Percentiles rank a stretch among this genome's conserved stretches.
These are phyloP conservation scores for Haliaeetus leucogaster DNA, from an alignment of 2,113 vertebrate species.

Conservation along the genomic window DNA sequence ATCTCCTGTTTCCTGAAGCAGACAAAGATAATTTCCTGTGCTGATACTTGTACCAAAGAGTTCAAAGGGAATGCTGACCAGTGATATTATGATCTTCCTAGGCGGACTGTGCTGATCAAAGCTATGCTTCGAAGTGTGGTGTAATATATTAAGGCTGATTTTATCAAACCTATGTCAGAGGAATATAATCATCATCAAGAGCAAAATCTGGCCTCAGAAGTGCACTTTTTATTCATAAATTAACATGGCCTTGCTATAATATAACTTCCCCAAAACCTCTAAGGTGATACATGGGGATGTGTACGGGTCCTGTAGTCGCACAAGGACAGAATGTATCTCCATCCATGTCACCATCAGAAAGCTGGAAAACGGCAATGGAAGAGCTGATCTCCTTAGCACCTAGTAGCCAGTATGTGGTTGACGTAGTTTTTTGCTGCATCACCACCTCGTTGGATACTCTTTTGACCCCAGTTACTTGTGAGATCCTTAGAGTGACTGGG, in stretches of 20 bases:
- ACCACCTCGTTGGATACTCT: neutral
- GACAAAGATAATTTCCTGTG: neutral
- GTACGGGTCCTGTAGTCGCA: neutral
- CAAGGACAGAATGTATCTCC: neutral
- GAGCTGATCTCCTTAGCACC: neutral
- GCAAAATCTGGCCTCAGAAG: neutral
- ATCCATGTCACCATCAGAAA: neutral
- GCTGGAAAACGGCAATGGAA: neutral
- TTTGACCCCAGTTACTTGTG: neutral
- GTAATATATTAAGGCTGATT: neutral
- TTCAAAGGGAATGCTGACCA: neutral
- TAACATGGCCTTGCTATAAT: neutral
- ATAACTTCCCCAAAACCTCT: neutral
- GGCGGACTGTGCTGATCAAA: neutral
- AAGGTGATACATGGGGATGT: neutral
- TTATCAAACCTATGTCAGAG: neutral
- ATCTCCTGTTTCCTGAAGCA: neutral
- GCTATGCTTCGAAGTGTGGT: neutral
- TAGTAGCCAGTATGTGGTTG: neutral
- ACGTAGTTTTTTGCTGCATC: neutral
- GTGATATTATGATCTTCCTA: neutral
- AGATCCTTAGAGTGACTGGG: neutral
- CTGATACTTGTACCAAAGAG: neutral
- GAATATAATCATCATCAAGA: neutral
- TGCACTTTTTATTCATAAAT: neutral